These are phyloP conservation scores for Urosaurus nigricauda DNA, from an alignment of 2,797 vertebrate species.

Conservation along the genomic window DNA sequence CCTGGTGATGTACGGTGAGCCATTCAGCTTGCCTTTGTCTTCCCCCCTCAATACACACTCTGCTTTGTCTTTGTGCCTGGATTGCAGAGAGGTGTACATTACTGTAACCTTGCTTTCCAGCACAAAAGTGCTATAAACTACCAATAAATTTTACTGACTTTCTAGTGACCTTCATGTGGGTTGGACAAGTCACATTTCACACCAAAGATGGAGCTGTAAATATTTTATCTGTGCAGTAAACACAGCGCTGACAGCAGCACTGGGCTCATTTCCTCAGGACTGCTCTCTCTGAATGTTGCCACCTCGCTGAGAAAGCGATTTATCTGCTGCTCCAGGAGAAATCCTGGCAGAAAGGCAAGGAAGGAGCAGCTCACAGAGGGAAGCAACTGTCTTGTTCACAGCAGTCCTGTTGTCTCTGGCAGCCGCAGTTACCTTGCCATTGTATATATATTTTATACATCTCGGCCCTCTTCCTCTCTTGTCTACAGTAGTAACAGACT, in stretches of 20 bases:
- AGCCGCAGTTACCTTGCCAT: conserved; percentile 43
- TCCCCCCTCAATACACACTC: too few relatives aligned
- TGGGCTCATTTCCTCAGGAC: conserved; percentile 34
- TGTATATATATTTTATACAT: conserved; percentile 29
- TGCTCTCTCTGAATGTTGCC: not conserved
- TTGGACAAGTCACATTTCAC: conserved; percentile 69
- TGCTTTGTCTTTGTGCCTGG: conserved; percentile 28
- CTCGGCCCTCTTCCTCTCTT: conserved; percentile 17
- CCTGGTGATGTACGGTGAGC: not conserved
- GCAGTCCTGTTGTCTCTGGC: conserved; percentile 7
- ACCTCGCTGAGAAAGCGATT: conserved; percentile 56
- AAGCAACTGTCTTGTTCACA: conserved; percentile 47
- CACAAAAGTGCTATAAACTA: conserved; percentile 61
- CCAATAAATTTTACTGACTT: conserved; percentile 77
- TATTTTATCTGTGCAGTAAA: conserved; percentile 79
- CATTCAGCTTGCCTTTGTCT: not conserved
- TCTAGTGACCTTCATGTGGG: conserved; percentile 72
- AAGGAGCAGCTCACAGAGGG: conserved; percentile 44
- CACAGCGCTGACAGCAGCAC: conserved; percentile 59
- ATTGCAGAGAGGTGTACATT: not conserved
- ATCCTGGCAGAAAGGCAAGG: conserved; percentile 59
- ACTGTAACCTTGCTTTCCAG: conserved; percentile 53
- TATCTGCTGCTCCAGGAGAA: conserved; percentile 68
- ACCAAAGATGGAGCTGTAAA: conserved; percentile 76
- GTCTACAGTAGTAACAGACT: not conserved